These are phyloP conservation scores for Drosophila dives DNA, from an alignment of 2,888 invertebrate species.

Conservation along the genomic window DNA sequence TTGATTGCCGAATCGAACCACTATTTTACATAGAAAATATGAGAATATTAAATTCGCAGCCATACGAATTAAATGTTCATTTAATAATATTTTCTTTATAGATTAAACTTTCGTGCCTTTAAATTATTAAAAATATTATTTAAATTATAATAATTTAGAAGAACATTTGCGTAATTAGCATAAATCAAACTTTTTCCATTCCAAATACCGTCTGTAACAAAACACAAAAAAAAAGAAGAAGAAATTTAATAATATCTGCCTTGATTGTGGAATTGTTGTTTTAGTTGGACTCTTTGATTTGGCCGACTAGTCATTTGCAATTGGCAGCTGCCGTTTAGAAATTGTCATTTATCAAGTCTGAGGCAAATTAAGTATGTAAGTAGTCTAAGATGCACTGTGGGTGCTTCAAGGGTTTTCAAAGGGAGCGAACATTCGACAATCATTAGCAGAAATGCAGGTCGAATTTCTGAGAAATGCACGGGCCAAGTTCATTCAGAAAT, in stretches of 20 bases:
- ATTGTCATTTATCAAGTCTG: conserved; percentile 38
- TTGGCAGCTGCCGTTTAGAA: conserved; percentile 38
- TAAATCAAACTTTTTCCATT: too few relatives aligned
- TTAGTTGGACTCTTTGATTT: conserved; percentile 8
- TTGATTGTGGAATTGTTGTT: background rate
- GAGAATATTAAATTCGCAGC: too few relatives aligned
- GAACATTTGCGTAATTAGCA: background rate
- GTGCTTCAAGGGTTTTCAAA: conserved; percentile 32
- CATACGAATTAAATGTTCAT: too few relatives aligned
- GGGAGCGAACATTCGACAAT: conserved; percentile 29
- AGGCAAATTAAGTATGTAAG: background rate
- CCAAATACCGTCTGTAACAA: too few relatives aligned
- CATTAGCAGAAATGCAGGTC: conserved; percentile 50
- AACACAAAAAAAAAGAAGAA: too few relatives aligned
- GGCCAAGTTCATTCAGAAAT: conserved; percentile 65
- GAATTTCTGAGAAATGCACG: conserved; percentile 58
- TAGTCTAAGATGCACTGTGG: conserved; percentile 13
- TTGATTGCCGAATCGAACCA: background rate
- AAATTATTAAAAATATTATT: too few relatives aligned
- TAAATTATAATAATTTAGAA: too few relatives aligned
- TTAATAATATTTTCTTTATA: background rate
- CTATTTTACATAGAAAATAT: too few relatives aligned
- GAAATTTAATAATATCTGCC: background rate
- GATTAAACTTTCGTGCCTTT: background rate
- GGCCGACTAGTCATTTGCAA: conserved; percentile 34